phyloP scores from a whole-genome alignment of 2,888 invertebrate genomes.

The Cryptocephalus primarius region DNA sequence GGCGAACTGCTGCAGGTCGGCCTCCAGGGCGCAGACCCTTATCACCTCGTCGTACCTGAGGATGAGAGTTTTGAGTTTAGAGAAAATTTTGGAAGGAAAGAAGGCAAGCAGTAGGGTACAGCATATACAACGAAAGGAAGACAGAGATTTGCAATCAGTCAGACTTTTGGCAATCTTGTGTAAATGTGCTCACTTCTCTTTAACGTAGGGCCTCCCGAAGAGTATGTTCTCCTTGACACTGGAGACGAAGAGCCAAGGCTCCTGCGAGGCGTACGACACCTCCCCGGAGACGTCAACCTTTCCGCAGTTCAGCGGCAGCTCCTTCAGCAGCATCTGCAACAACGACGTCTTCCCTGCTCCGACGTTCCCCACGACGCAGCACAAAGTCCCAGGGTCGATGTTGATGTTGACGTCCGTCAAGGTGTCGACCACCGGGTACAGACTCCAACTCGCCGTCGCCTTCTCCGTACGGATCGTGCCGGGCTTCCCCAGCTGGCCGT shows the following conservation, averaged over 20 bases:
- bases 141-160: no score
- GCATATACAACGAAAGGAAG: no score
- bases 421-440: constrained; percentile 27
- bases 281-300: constrained; percentile 49
- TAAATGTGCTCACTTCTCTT: constrained; percentile 34
- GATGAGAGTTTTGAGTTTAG: neutral
- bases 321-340: constrained; percentile 59
- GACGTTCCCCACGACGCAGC: constrained; percentile 47
- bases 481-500: constrained; percentile 21
- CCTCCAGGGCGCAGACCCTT: constrained; percentile 50
- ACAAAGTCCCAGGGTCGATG: constrained; percentile 36
- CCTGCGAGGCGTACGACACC: constrained; percentile 64
- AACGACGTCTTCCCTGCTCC: constrained; percentile 62
- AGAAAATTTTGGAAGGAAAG: neutral
- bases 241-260: constrained; percentile 68
- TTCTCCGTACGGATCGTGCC: constrained; percentile 17
- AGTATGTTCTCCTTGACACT: constrained; percentile 70
- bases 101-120: no score
- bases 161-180: no score
- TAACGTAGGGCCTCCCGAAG: constrained; percentile 57
- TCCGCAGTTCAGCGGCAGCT: constrained; percentile 53
- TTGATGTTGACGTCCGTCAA: constrained; percentile 40
- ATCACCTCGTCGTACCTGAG: constrained; percentile 36
- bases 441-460: constrained; percentile 23
- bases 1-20: constrained; percentile 61